Conservation (phyloP, 2,113 vertebrate species). For the Oplegnathus fasciatus region DNA sequence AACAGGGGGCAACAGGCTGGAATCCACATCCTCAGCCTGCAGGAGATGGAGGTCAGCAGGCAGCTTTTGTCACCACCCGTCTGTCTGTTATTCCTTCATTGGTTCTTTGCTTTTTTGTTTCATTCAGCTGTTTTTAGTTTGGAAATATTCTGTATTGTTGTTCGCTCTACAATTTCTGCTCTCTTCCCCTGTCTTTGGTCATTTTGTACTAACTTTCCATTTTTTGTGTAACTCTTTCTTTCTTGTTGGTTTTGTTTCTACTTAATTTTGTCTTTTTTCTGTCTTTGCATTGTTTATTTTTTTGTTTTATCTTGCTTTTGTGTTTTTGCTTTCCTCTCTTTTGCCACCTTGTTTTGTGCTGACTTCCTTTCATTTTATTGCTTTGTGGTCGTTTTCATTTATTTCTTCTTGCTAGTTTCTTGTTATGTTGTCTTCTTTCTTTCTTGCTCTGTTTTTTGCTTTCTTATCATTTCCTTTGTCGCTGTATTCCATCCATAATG, state of each 20-base stretch:
- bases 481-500: neutral
- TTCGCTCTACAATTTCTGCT: neutral
- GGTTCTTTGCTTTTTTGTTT: neutral
- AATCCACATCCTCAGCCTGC: conserved; percentile 88
- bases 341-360: neutral
- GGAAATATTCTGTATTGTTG: neutral
- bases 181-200: neutral
- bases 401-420: neutral
- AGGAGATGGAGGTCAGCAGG: conserved; percentile 87
- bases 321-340: neutral
- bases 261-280: neutral
- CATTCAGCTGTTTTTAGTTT: neutral
- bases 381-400: neutral
- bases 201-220: neutral
- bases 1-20: conserved; percentile 84
- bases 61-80: neutral
- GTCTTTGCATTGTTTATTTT: neutral
- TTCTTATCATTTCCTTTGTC: neutral
- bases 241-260: neutral
- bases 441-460: neutral
- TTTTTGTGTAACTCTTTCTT: neutral
- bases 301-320: neutral
- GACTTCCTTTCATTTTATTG: neutral
- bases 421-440: neutral
- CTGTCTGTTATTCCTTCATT: neutral